Base-by-base conservation (phyloP, 1,140 invertebrate genomes). In the Babylonia areolata region DNA sequence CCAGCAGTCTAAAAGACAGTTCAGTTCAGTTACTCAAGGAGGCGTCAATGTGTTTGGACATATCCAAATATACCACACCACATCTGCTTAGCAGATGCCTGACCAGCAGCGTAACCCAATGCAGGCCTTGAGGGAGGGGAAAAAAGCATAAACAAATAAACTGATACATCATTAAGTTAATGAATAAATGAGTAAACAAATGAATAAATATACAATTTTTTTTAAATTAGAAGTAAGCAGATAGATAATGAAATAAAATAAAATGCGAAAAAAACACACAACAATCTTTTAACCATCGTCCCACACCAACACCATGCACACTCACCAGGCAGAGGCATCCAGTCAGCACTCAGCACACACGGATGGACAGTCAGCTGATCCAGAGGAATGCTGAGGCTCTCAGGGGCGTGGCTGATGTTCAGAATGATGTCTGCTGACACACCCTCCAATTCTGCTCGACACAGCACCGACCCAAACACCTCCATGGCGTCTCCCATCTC, bases 371-470 rank as follows among this genome's bases (percentile, higher is more conserved):
- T 71, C 20, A 94, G 87, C 82, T 92, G 86, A 82, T 93, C 90
- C 40, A 93, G 84, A 17, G 92, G 90, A 37, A 89, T 85, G 33
- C 81, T 81, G 71, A 88, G 77, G 39, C 89, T 89, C 20, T 91
- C 91, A 46, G 86, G 84, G 35, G 81, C 75, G 54, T 92, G 89
- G 31, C 90, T 87, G 28, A 94, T 81, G 58, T 90, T 93, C 78
- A 94, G 77, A 37, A 91, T 93, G 3, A 94, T 88, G 46, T 93
- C 91, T 23, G 91, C 87, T 64, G 87, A 84, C 17, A 85, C 82
- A 6, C 91, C 92, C 86, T 94, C 93, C 39, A 94, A 86, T 35
- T 93, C 92, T 33, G 92, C 90, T 69, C 90, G 90, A 89, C 93
- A 93, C 33, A 89, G 87, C 0, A 93, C 88, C n/a, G 88, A 89